Percentiles rank a stretch among this genome's conserved stretches.
phyloP scores from a whole-genome alignment of 1,140 invertebrate species.

The Drosophila subpulchrella region DNA sequence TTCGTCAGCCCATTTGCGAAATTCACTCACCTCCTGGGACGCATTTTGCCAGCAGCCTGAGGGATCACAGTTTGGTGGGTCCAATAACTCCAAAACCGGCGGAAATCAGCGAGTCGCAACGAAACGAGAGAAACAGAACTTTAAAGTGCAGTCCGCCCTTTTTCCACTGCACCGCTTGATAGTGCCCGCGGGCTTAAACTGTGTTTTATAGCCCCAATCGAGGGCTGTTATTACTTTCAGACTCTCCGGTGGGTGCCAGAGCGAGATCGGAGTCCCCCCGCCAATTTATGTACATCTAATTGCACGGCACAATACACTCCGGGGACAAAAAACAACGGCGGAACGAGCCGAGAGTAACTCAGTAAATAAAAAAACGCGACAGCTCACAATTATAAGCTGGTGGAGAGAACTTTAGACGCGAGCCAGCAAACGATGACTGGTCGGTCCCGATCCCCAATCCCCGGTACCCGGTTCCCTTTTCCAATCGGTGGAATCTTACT shows the following conservation, averaged over 20 bases:
- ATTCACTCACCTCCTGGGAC: constrained; percentile 53
- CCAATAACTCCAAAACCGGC: constrained; percentile 28
- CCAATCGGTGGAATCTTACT: constrained; percentile 16
- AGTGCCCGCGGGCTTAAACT: constrained; percentile 4
- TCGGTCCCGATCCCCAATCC: not conserved
- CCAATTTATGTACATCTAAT: constrained; percentile 60
- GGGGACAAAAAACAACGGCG: constrained; percentile 27
- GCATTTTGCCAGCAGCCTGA: constrained; percentile 29
- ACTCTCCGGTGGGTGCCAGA: constrained; percentile 12
- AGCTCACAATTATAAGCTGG: constrained; percentile 33
- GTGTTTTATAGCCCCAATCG: constrained; percentile 21
- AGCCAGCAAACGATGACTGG: constrained; percentile 47
- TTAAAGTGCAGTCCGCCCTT: not conserved
- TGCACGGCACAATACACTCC: constrained; percentile 39
- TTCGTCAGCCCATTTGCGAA: constrained; percentile 42
- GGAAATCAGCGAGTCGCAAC: constrained; percentile 25
- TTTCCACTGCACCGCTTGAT: constrained; percentile 20
- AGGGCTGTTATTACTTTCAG: constrained; percentile 23
- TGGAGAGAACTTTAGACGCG: constrained; percentile 45
- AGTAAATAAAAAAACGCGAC: constrained; percentile 11
- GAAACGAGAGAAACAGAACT: constrained; percentile 35
- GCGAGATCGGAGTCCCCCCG: constrained; percentile 20
- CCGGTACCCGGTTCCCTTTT: constrained; percentile 3
- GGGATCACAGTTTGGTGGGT: constrained; percentile 5
- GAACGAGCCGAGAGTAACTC: constrained; percentile 24